Conservation (phyloP, 2,113 vertebrate genomes). For the Carassius carassius region DNA sequence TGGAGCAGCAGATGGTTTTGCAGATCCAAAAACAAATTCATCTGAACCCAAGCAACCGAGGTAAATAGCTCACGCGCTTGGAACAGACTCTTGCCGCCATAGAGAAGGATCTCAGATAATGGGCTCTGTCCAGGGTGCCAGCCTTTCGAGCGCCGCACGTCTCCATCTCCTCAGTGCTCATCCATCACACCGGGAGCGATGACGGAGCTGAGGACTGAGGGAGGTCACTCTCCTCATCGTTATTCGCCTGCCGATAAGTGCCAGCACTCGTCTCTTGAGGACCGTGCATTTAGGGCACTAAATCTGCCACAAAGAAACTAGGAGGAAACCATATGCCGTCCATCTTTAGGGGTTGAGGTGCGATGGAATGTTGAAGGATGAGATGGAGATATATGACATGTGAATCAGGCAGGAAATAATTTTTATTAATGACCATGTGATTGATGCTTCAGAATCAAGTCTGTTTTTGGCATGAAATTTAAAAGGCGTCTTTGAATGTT, state of each 20-base stretch:
- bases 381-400: not conserved
- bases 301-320: conserved; percentile 29
- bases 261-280: not conserved
- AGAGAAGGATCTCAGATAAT: conserved; percentile 61
- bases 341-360: not conserved
- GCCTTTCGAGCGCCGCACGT: conserved; percentile 71
- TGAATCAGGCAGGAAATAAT: conserved; percentile 15
- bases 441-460: not conserved
- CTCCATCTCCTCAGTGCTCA: conserved; percentile 64
- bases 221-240: conserved; percentile 58
- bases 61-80: conserved; percentile 51
- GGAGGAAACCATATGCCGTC: not conserved
- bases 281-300: conserved; percentile 27
- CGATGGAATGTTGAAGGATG: not conserved
- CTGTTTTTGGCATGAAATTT: not conserved
- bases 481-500: not conserved
- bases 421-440: conserved; percentile 26
- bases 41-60: conserved; percentile 13
- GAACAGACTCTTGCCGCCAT: conserved; percentile 43
- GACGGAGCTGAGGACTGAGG: conserved; percentile 62
- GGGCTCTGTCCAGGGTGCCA: conserved; percentile 59
- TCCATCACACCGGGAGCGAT: conserved; percentile 73
- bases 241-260: conserved; percentile 15
- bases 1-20: conserved; percentile 4
- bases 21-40: conserved; percentile 13